These are phyloP conservation scores for Drosophila ironensis DNA, from an alignment of 1,140 invertebrate species.

Conservation along the genomic window DNA sequence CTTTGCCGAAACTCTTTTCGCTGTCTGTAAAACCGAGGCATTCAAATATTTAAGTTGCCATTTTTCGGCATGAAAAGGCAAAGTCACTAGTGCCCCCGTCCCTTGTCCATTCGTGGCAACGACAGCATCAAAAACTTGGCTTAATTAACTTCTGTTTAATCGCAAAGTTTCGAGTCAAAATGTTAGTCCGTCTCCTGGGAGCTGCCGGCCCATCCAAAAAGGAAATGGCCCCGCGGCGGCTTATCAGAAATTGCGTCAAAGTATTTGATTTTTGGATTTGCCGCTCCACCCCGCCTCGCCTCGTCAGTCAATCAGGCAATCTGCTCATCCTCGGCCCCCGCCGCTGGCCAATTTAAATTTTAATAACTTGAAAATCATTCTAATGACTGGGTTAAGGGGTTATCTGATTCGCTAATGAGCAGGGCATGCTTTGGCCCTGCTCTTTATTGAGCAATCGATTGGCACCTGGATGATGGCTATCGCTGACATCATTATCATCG, in stretches of 20 bases:
- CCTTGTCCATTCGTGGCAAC: slow-evolving; percentile 18
- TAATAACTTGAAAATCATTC: slow-evolving; percentile 75
- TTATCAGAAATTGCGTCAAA: slow-evolving; percentile 62
- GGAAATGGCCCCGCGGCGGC: slow-evolving; percentile 48
- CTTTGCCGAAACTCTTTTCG: slow-evolving; percentile 67
- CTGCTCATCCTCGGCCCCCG: slow-evolving; percentile 8
- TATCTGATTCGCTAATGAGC: slow-evolving; percentile 52
- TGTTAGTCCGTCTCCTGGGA: slow-evolving; percentile 48
- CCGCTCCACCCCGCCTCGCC: slow-evolving; percentile 26
- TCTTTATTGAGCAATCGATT: slow-evolving; percentile 66
- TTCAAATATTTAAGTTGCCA: slow-evolving; percentile 72
- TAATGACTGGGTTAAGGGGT: slow-evolving; percentile 61
- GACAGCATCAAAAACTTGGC: slow-evolving; percentile 63
- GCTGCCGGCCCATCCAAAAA: background rate
- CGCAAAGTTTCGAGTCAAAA: slow-evolving; percentile 65
- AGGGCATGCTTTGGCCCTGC: slow-evolving; percentile 38
- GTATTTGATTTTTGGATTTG: slow-evolving; percentile 76
- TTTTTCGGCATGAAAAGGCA: slow-evolving; percentile 62
- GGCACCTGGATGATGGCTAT: slow-evolving; percentile 61
- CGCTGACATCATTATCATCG: slow-evolving; percentile 67
- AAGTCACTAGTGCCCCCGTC: slow-evolving; percentile 45
- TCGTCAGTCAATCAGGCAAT: slow-evolving; percentile 33
- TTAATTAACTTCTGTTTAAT: slow-evolving; percentile 76
- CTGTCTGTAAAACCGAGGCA: slow-evolving; percentile 41
- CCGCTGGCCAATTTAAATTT: slow-evolving; percentile 57